Conservation (phyloP, 2,888 invertebrate species). For the Psylliodes chrysocephalus region DNA sequence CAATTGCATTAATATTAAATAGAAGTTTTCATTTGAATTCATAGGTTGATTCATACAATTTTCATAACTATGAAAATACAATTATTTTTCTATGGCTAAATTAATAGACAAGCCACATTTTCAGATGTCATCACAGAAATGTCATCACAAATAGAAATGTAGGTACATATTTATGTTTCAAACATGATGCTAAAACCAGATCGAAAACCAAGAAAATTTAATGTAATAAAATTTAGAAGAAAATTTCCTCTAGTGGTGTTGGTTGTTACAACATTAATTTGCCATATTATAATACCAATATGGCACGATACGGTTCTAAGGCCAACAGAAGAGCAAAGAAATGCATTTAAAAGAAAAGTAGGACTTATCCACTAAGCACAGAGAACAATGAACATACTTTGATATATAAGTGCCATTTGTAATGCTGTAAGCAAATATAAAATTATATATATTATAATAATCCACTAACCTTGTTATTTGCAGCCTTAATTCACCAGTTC, state of each 20-base stretch:
- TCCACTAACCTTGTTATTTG: conserved; percentile 66
- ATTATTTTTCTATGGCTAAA: too few species aligned
- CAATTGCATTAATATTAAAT: too few species aligned
- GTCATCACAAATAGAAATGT: too few species aligned
- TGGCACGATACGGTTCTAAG: conserved; percentile 28
- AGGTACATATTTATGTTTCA: too few species aligned
- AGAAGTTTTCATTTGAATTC: too few species aligned
- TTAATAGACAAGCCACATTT: too few species aligned
- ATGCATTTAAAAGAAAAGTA: conserved; percentile 7
- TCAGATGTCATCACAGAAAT: too few species aligned
- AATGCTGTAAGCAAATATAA: too few species aligned
- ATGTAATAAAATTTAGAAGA: conserved; percentile 25
- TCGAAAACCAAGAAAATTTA: not conserved
- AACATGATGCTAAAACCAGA: conserved; percentile 12
- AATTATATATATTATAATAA: too few species aligned
- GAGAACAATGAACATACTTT: not conserved
- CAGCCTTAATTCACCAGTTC: conserved; percentile 75
- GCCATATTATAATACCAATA: conserved; percentile 34
- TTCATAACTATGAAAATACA: too few species aligned
- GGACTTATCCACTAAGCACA: conserved; percentile 1
- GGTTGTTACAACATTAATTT: conserved; percentile 28
- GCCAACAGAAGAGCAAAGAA: conserved; percentile 32
- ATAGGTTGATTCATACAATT: too few species aligned
- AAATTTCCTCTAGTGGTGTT: conserved; percentile 25
- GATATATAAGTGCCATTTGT: too few species aligned